A percentile compares a stretch with the other conserved stretches of the same genome.
Evolutionary conservation across 2,888 invertebrate genomes (phyloP).

Genomic region (Polyploca ridens): DNA sequence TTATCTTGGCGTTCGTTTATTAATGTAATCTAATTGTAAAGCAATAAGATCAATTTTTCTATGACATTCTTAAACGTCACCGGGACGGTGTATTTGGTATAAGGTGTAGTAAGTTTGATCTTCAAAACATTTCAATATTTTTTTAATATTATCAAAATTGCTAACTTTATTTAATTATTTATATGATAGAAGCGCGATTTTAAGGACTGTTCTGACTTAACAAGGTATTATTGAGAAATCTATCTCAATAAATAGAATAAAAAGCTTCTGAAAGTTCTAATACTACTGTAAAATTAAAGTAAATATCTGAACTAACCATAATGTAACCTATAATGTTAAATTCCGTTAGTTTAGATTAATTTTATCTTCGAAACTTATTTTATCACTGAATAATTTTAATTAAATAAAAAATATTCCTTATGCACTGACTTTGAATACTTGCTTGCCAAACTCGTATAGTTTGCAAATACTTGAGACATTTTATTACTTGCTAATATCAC

Average conservation of each 20-base stretch:
- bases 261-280: background rate
- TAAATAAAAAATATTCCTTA: background rate
- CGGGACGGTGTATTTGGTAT: too few species aligned
- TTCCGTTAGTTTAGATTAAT: constrained; percentile 4
- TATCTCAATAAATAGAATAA: too few species aligned
- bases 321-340: background rate
- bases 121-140: constrained; percentile 1
- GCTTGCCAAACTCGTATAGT: background rate
- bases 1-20: too few species aligned
- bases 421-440: background rate
- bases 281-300: background rate
- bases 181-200: background rate
- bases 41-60: too few species aligned
- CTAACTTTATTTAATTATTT: background rate
- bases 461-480: background rate
- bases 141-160: background rate
- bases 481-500: background rate
- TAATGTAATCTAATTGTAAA: too few species aligned
- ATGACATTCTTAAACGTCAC: too few species aligned
- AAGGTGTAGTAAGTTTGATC: background rate
- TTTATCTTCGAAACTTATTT: background rate
- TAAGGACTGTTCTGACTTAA: background rate
- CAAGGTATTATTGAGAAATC: background rate
- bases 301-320: background rate
- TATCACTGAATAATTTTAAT: background rate